These are phyloP conservation scores for Drosophila imparisetae DNA, from an alignment of 2,888 invertebrate genomes.

Conservation along the genomic window DNA sequence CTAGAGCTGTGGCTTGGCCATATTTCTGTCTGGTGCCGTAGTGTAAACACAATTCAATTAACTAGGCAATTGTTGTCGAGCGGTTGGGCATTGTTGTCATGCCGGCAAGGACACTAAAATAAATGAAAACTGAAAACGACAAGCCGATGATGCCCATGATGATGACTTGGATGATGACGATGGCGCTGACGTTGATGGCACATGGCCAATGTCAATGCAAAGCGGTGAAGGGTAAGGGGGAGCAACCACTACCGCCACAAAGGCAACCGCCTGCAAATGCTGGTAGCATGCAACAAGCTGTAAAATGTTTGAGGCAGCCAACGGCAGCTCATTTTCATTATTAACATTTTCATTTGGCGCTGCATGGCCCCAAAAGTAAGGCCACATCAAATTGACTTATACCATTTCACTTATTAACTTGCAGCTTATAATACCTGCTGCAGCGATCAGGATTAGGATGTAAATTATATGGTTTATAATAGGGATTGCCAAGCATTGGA, in stretches of 20 bases:
- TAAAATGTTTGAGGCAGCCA: slow-evolving; percentile 48
- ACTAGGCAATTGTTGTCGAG: slow-evolving; percentile 72
- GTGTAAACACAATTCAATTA: slow-evolving; percentile 81
- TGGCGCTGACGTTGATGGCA: slow-evolving; percentile 50
- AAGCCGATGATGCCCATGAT: slow-evolving; percentile 62
- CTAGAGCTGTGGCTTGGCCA: not conserved
- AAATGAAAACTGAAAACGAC: slow-evolving; percentile 72
- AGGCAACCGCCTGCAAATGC: slow-evolving; percentile 20
- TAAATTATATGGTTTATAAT: not conserved
- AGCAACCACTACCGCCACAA: slow-evolving; percentile 21
- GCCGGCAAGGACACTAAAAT: slow-evolving; percentile 67
- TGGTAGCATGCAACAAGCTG: slow-evolving; percentile 68
- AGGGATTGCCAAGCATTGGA: not conserved
- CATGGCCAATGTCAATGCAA: slow-evolving; percentile 57
- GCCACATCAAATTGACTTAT: slow-evolving; percentile 49
- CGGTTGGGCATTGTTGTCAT: slow-evolving; percentile 68
- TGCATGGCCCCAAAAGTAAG: slow-evolving; percentile 37
- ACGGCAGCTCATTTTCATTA: slow-evolving; percentile 69
- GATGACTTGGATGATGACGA: slow-evolving; percentile 23
- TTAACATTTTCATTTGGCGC: slow-evolving; percentile 73
- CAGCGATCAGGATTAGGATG: not conserved
- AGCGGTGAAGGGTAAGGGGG: not conserved
- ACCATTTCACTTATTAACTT: slow-evolving; percentile 5
- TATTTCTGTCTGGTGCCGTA: slow-evolving; percentile 48
- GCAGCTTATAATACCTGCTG: not conserved